These are phyloP conservation scores for Phymanthus crucifer DNA, from an alignment of 92 coral and sea anemone genomes.

Conservation along the genomic window DNA sequence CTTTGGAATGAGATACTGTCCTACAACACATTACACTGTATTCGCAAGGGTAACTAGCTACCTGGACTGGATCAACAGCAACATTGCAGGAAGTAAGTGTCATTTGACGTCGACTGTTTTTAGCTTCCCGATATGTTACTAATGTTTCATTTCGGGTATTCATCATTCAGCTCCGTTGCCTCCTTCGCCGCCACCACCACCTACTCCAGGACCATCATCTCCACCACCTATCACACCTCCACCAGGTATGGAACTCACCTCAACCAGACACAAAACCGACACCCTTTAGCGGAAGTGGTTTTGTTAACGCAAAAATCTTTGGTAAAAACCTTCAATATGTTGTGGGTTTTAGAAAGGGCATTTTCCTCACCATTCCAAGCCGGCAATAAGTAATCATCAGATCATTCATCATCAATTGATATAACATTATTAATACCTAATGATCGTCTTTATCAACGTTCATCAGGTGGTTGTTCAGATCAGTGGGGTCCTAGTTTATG, in stretches of 20 bases:
- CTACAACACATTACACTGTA: conserved; percentile 66
- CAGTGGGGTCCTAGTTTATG: conserved; percentile 27
- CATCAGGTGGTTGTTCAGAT: conserved; percentile 38
- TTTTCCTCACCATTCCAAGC: too few relatives aligned
- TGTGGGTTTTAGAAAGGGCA: too few relatives aligned
- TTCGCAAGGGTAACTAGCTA: conserved; percentile 58
- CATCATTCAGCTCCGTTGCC: conserved; percentile 16
- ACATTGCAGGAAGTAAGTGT: conserved; percentile 42
- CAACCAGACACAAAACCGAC: background rate
- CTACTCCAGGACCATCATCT: conserved; percentile 10
- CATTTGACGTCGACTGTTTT: too few relatives aligned
- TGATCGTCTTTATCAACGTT: background rate
- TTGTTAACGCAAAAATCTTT: too few relatives aligned
- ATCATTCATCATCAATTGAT: too few relatives aligned
- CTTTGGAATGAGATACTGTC: conserved; percentile 59
- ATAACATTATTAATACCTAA: too few relatives aligned
- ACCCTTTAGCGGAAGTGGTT: too few relatives aligned
- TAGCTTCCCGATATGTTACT: too few relatives aligned
- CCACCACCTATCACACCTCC: conserved; percentile 37
- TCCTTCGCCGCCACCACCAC: conserved; percentile 25
- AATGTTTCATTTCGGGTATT: background rate
- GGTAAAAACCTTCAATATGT: too few relatives aligned
- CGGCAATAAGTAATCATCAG: too few relatives aligned
- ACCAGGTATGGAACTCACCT: conserved; percentile 21
- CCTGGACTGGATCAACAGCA: conserved; percentile 47